These are phyloP conservation scores for Lapara coniferarum DNA, from an alignment of 2,888 invertebrate species.

Conservation along the genomic window DNA sequence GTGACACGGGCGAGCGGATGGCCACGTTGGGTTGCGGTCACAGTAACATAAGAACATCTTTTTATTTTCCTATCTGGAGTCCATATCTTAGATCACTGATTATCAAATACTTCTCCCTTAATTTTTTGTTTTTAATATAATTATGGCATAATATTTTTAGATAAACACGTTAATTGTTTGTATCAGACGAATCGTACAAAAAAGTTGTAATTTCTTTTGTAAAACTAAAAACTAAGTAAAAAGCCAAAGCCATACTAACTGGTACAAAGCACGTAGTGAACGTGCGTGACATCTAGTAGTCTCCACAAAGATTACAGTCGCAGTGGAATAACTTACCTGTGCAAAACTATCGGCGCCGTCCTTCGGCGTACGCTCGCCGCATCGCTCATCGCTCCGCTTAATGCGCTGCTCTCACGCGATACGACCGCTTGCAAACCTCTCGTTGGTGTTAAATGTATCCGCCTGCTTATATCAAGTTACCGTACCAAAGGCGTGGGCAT, in stretches of 20 bases:
- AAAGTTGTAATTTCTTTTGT: constrained; percentile 11
- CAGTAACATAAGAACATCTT: constrained; percentile 44
- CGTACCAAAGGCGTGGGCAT: constrained; percentile 82
- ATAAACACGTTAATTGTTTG: background rate
- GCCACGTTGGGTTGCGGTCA: constrained; percentile 57
- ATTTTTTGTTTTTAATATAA: background rate
- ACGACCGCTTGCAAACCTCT: constrained; percentile 63
- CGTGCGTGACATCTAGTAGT: constrained; percentile 72
- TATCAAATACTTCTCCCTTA: background rate
- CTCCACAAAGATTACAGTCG: constrained; percentile 58
- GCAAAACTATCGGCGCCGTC: constrained; percentile 56
- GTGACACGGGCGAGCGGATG: constrained; percentile 79
- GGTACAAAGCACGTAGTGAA: constrained; percentile 50
- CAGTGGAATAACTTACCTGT: constrained; percentile 56
- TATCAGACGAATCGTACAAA: background rate
- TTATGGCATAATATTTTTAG: background rate
- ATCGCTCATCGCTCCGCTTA: constrained; percentile 62
- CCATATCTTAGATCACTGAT: background rate
- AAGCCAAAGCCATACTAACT: constrained; percentile 33
- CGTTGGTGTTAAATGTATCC: constrained; percentile 80
- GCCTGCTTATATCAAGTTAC: constrained; percentile 80
- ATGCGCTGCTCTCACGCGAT: constrained; percentile 55
- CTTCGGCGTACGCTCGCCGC: constrained; percentile 52
- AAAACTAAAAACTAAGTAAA: constrained; percentile 35
- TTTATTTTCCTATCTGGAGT: background rate